A percentile compares a stretch with the other conserved stretches of the same genome.
Conservation (phyloP, 2,797 vertebrate species). For the Martes flavigula region DNA sequence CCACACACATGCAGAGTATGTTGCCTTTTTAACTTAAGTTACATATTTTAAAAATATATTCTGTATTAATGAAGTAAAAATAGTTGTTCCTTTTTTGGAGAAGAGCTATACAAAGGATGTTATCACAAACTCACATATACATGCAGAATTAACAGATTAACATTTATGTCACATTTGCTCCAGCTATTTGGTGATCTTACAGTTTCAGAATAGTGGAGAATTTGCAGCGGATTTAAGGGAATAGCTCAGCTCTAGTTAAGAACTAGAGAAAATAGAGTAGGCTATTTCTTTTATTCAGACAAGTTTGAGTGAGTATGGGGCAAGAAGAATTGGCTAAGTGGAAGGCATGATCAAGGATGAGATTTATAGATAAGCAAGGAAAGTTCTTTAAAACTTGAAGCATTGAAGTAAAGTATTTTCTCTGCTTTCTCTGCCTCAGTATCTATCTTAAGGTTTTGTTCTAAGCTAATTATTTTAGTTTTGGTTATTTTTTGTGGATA, state of each 20-base stretch:
- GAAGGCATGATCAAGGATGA: not conserved
- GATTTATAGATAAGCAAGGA: not conserved
- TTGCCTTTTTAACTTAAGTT: slow-evolving; percentile 12
- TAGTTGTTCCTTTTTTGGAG: not conserved
- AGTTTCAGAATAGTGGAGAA: not conserved
- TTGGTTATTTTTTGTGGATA: slow-evolving; percentile 33
- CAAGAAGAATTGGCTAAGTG: not conserved
- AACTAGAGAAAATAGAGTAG: not conserved
- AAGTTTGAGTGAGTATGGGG: not conserved
- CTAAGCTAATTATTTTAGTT: slow-evolving; percentile 19
- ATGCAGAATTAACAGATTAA: slow-evolving; percentile 19
- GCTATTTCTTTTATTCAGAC: not conserved
- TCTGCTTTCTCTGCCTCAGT: not conserved
- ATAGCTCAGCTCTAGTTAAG: not conserved
- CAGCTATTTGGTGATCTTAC: not conserved
- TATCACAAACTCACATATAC: not conserved
- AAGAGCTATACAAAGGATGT: not conserved
- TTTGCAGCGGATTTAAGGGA: not conserved
- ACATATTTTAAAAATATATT: not conserved
- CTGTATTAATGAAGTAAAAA: not conserved
- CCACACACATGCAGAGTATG: not conserved
- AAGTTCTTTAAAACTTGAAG: slow-evolving; percentile 14
- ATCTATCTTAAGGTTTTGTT: not conserved
- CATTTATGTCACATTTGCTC: not conserved
- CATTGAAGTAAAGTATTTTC: not conserved